Conservation (phyloP, 2,888 invertebrate species). For the Luffia ferchaultella region DNA sequence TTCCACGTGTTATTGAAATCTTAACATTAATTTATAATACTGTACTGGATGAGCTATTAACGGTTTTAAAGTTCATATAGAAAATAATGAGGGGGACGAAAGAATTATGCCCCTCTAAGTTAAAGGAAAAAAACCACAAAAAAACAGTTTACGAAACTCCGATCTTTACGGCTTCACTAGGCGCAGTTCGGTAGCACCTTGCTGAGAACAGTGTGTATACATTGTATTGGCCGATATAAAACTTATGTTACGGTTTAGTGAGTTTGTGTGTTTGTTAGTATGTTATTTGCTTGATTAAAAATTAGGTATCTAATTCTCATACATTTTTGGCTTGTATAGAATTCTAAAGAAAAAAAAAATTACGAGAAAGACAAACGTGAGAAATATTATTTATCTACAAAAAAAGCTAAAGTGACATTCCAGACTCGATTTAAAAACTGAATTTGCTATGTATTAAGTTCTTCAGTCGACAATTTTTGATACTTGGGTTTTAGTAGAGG, state of each 20-base stretch:
- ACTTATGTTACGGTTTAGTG: no score
- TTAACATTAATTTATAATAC: background rate
- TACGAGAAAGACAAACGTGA: no score
- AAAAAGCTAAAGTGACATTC: no score
- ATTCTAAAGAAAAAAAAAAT: no score
- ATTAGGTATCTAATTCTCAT: conserved; percentile 10
- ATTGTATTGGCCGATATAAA: background rate
- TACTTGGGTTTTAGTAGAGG: no score
- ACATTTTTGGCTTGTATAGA: no score
- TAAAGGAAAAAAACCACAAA: conserved; percentile 16
- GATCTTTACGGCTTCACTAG: conserved; percentile 5
- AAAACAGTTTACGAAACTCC: conserved; percentile 13
- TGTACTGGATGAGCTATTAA: background rate
- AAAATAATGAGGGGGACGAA: conserved; percentile 27
- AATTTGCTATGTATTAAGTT: no score
- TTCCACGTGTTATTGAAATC: background rate
- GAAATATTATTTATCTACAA: no score
- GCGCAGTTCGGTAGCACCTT: conserved; percentile 2
- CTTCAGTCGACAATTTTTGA: no score
- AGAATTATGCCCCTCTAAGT: conserved; percentile 32
- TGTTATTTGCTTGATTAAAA: no score
- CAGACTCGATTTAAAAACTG: no score
- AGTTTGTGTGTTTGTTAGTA: no score
- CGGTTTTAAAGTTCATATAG: background rate
- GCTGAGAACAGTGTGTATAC: background rate